Conservation (phyloP, 2,113 vertebrate genomes). For the Macquaria australasica region DNA sequence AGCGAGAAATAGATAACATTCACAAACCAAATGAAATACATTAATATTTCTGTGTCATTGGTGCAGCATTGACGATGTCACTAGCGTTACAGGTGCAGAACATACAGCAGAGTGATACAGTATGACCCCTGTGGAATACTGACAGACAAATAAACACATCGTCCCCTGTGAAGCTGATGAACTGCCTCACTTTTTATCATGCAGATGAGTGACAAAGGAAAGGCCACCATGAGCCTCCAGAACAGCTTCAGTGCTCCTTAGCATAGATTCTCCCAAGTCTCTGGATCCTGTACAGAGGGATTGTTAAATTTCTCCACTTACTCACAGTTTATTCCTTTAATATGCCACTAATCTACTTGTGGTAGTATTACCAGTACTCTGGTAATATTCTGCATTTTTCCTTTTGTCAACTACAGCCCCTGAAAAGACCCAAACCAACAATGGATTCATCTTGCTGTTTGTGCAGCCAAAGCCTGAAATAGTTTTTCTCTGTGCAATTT, state of each 20-base stretch:
- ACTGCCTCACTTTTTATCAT: neutral
- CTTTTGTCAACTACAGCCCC: neutral
- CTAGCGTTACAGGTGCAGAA: slow-evolving; percentile 28
- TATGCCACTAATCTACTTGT: neutral
- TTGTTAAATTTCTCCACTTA: neutral
- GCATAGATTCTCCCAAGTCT: neutral
- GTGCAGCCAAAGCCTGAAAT: neutral
- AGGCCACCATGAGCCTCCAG: neutral
- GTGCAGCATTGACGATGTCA: slow-evolving; percentile 40
- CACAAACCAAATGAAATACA: slow-evolving; percentile 32
- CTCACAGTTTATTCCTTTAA: neutral
- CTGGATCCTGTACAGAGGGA: neutral
- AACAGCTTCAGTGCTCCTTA: neutral
- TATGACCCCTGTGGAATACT: neutral
- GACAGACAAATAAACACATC: neutral
- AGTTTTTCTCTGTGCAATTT: neutral
- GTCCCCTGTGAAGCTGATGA: neutral
- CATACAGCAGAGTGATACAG: slow-evolving; percentile 12
- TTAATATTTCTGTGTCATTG: neutral
- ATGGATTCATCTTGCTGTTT: neutral
- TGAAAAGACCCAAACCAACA: neutral
- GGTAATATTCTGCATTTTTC: neutral
- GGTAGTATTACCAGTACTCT: no score
- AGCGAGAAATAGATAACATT: slow-evolving; percentile 49
- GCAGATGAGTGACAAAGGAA: neutral